These are phyloP conservation scores for Pluvialis apricaria DNA, from an alignment of 2,113 vertebrate genomes.

Conservation along the genomic window DNA sequence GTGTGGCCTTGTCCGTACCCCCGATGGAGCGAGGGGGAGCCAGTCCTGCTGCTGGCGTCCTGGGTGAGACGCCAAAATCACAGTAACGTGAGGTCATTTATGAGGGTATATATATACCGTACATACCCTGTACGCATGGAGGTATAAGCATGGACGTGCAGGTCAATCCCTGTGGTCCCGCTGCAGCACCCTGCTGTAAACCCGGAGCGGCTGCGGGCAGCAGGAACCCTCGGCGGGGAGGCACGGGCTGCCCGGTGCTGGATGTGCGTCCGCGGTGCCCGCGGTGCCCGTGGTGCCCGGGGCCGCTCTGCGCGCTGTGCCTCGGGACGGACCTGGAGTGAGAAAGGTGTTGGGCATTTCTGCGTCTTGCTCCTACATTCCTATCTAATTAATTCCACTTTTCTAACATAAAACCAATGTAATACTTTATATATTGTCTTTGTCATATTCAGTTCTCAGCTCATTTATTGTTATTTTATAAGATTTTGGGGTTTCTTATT, in stretches of 20 bases:
- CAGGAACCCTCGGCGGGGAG: too few relatives aligned
- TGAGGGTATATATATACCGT: rapidly evolving
- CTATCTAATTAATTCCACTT: background rate
- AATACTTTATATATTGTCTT: background rate
- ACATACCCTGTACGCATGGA: rapidly evolving
- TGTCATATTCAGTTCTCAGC: background rate
- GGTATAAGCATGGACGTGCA: rapidly evolving
- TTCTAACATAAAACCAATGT: background rate
- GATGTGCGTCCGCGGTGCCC: too few relatives aligned
- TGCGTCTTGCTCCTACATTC: background rate
- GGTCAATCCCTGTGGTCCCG: background rate
- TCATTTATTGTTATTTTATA: background rate
- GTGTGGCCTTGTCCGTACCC: background rate
- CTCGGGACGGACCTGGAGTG: background rate
- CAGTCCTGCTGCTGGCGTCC: background rate
- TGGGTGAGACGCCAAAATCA: background rate
- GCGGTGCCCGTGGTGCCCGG: background rate
- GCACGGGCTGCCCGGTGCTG: too few relatives aligned
- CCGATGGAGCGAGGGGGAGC: background rate
- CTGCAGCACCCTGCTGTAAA: too few relatives aligned
- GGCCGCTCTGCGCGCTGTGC: background rate
- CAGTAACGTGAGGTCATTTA: rapidly evolving
- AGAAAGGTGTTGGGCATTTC: background rate
- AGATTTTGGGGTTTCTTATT: background rate
- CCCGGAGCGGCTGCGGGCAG: too few relatives aligned